phyloP scores from a whole-genome alignment of 2,113 vertebrate genomes.

The Lichenostomus cassidix region DNA sequence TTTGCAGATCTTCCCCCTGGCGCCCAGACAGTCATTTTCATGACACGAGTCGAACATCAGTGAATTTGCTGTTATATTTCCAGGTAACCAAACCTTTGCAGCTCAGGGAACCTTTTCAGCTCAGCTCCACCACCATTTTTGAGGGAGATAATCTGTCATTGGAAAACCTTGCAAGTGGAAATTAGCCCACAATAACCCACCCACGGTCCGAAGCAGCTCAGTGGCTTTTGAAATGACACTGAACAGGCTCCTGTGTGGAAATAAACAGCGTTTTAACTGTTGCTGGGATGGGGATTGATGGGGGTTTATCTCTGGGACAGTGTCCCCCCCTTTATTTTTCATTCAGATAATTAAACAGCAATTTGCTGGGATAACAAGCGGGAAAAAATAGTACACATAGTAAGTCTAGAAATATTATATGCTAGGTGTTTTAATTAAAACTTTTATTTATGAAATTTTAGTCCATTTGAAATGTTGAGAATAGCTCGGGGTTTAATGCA shows the following conservation, averaged over 20 bases:
- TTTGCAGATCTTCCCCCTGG: background rate
- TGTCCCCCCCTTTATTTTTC: background rate
- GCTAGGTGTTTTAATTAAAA: slow-evolving; percentile 45
- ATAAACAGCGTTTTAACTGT: background rate
- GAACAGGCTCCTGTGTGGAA: background rate
- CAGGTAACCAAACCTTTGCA: background rate
- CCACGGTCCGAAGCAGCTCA: background rate
- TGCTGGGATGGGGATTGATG: slow-evolving; percentile 11
- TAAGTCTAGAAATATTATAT: background rate
- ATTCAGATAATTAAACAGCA: slow-evolving; percentile 17
- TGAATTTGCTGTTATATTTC: background rate
- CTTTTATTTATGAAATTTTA: slow-evolving; percentile 33
- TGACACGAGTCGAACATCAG: background rate
- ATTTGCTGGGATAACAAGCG: background rate
- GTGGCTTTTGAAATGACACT: background rate
- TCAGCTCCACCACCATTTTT: background rate
- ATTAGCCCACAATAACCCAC: background rate
- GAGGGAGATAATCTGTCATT: background rate
- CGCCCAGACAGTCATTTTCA: background rate
- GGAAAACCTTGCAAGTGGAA: background rate
- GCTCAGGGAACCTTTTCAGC: background rate
- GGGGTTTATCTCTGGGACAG: background rate
- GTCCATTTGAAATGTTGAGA: background rate
- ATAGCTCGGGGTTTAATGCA: background rate
- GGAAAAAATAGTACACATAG: background rate